Percentiles rank a stretch among this genome's conserved stretches.
phyloP scores from a whole-genome alignment of 2,113 vertebrate genomes.

The Kryptolebias marmoratus region DNA sequence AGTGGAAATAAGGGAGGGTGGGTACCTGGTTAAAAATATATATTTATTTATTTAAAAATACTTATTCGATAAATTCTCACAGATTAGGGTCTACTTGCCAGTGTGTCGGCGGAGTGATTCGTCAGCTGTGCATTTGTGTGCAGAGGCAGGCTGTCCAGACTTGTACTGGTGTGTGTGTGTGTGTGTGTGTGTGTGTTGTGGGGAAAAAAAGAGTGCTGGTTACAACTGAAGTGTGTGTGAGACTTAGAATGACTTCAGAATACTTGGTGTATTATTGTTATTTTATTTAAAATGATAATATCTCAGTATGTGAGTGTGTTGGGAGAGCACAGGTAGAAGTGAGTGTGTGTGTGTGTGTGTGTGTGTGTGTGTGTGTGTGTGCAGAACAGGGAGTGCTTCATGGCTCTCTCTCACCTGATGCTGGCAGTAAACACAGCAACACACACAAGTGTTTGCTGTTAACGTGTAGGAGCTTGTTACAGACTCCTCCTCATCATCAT shows the following conservation, averaged over 20 bases:
- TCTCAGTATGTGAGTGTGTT: conserved; percentile 7
- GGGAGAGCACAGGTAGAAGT: conserved; percentile 20
- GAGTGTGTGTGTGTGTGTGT: not conserved
- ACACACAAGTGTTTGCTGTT: conserved; percentile 30
- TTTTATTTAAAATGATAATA: conserved; percentile 21
- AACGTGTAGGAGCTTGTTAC: conserved; percentile 59
- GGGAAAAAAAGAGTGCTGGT: conserved; percentile 48
- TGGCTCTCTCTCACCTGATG: conserved; percentile 55
- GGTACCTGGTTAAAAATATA: not conserved
- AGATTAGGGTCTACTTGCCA: conserved; percentile 78
- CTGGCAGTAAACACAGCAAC: conserved; percentile 28
- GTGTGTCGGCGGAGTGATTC: conserved; percentile 80
- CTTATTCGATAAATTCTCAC: conserved; percentile 54
- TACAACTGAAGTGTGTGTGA: conserved; percentile 22
- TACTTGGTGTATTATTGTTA: conserved; percentile 5
- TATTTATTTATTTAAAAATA: not conserved
- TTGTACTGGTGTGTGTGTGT: conserved; percentile 74
- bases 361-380: conserved; percentile 4
- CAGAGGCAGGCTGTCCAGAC: conserved; percentile 81
- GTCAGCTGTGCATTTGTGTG: conserved; percentile 77
- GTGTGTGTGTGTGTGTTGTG: conserved; percentile 65
- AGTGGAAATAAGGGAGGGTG: not conserved
- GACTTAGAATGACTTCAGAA: conserved; percentile 28
- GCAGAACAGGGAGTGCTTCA: conserved; percentile 26
- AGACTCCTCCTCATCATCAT: conserved; percentile 35